phyloP scores from a whole-genome alignment of 2,888 invertebrate genomes.

The Lasioglossum vierecki region DNA sequence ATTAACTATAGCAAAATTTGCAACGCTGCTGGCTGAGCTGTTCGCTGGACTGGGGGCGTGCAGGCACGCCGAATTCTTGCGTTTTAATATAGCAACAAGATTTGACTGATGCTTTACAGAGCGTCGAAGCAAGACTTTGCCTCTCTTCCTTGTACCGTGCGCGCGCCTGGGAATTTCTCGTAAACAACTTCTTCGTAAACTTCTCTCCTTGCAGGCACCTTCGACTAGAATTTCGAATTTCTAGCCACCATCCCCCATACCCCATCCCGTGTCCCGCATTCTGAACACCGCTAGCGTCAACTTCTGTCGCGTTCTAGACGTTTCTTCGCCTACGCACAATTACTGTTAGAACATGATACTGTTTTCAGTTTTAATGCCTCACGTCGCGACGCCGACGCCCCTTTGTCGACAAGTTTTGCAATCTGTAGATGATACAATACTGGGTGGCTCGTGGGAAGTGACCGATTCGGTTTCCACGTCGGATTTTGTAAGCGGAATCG shows the following conservation, averaged over 20 bases:
- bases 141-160: slow-evolving; percentile 41
- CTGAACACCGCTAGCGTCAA: slow-evolving; percentile 52
- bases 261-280: slow-evolving; percentile 23
- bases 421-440: not conserved
- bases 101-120: slow-evolving; percentile 73
- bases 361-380: slow-evolving; percentile 59
- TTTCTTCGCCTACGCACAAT: slow-evolving; percentile 62
- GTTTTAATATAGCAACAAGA: slow-evolving; percentile 74
- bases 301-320: slow-evolving; percentile 57
- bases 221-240: slow-evolving; percentile 75
- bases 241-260: slow-evolving; percentile 53
- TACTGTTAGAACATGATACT: slow-evolving; percentile 58
- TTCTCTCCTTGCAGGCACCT: slow-evolving; percentile 71
- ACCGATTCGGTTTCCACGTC: not conserved
- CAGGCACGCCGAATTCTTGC: slow-evolving; percentile 44
- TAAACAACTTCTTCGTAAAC: slow-evolving; percentile 75
- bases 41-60: not conserved
- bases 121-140: slow-evolving; percentile 67
- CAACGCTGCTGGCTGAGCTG: not conserved
- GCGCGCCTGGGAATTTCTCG: slow-evolving; percentile 69
- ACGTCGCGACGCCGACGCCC: slow-evolving; percentile 11
- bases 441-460: not conserved
- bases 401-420: slow-evolving; percentile 36
- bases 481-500: not conserved
- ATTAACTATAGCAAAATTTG: slow-evolving; percentile 47